Evolutionary conservation across 1,140 invertebrate species (phyloP).

Genomic region (Scylla paramamosain): DNA sequence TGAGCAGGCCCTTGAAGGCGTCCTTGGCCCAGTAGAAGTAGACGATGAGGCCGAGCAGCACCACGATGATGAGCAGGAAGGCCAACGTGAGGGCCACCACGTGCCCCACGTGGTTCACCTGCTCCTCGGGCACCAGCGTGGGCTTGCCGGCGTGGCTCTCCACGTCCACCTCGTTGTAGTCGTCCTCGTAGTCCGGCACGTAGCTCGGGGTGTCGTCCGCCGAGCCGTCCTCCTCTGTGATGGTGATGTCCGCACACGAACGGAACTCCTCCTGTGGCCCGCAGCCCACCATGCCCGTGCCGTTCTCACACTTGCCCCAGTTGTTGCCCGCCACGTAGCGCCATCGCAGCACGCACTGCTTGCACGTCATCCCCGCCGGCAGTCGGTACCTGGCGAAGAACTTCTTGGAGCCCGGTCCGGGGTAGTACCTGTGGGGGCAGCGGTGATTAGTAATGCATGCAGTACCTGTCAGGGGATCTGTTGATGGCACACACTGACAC

Average conservation of each 20-base stretch:
- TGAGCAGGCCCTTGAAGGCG: slow-evolving; percentile 72
- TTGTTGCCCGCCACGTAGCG: slow-evolving; percentile 85
- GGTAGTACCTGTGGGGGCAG: slow-evolving; percentile 83
- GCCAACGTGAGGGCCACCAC: slow-evolving; percentile 72
- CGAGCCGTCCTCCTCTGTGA: slow-evolving; percentile 82
- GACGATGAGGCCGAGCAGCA: slow-evolving; percentile 66
- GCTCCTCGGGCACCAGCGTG: slow-evolving; percentile 34
- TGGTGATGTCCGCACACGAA: slow-evolving; percentile 90
- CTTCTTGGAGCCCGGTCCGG: slow-evolving; percentile 87
- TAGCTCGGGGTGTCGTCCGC: slow-evolving; percentile 78
- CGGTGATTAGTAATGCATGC: neutral
- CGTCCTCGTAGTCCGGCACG: slow-evolving; percentile 70
- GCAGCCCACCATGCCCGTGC: slow-evolving; percentile 87
- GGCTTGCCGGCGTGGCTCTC: slow-evolving; percentile 43
- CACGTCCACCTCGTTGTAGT: slow-evolving; percentile 74
- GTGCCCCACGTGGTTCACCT: slow-evolving; percentile 68
- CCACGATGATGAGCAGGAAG: slow-evolving; percentile 72
- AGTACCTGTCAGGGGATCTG: neutral
- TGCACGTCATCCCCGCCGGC: slow-evolving; percentile 86
- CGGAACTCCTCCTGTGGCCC: slow-evolving; percentile 93
- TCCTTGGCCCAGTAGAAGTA: slow-evolving; percentile 77
- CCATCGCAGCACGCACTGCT: slow-evolving; percentile 91
- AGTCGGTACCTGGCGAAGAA: slow-evolving; percentile 88
- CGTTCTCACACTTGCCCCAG: slow-evolving; percentile 81
- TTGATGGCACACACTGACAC: neutral